phyloP scores from a whole-genome alignment of 2,888 invertebrate species.

The Tricholauxania praeusta region DNA sequence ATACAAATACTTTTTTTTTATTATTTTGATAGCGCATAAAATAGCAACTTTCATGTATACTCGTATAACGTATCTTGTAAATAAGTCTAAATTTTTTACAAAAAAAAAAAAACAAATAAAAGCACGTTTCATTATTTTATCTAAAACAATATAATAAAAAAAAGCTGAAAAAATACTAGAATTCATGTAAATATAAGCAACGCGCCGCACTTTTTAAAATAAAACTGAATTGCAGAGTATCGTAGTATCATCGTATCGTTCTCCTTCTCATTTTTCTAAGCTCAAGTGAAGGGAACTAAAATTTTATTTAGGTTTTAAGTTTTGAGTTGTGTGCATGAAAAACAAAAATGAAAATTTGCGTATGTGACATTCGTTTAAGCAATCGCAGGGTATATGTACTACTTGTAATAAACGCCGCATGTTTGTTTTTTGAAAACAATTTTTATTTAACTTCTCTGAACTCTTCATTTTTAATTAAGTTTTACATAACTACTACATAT shows the following conservation, averaged over 20 bases:
- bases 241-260: no score
- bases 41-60: not conserved
- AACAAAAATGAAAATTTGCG: constrained; percentile 14
- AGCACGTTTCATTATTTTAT: constrained; percentile 30
- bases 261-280: not conserved
- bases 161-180: not conserved
- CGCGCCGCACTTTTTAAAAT: not conserved
- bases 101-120: constrained; percentile 8
- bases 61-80: constrained; percentile 23
- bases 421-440: constrained; percentile 11
- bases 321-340: constrained; percentile 33
- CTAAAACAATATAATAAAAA: no score
- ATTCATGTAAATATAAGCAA: constrained; percentile 7
- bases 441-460: constrained; percentile 3
- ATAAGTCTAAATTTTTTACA: constrained; percentile 11
- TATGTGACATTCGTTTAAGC: constrained; percentile 24
- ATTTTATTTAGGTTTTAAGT: constrained; percentile 10
- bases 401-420: constrained; percentile 21
- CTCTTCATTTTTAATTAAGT: constrained; percentile 6
- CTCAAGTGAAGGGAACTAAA: no score
- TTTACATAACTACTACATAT: no score
- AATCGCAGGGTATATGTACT: not conserved
- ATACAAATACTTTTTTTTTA: no score
- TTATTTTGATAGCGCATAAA: no score
- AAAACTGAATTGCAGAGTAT: no score